Percentiles rank a stretch among this genome's conserved stretches.
These are phyloP conservation scores for Tamandua tetradactyla DNA, from an alignment of 2,797 vertebrate species.

Conservation along the genomic window DNA sequence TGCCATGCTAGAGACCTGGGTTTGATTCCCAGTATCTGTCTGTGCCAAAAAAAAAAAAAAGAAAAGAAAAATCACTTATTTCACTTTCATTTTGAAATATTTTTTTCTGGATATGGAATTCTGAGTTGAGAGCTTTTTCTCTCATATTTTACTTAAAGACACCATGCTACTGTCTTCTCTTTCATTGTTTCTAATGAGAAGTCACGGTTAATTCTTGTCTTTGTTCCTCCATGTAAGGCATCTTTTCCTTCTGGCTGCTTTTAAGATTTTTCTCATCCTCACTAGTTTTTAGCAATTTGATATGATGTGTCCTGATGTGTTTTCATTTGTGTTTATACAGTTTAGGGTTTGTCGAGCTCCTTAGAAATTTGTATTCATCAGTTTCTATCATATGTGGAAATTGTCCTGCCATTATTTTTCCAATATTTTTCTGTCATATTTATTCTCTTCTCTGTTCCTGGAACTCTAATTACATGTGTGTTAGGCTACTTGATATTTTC, in stretches of 20 bases:
- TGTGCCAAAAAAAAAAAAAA: too few relatives aligned
- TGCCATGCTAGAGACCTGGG: too few relatives aligned
- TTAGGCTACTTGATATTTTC: background rate
- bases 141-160: background rate
- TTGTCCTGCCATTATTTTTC: constrained; percentile 6
- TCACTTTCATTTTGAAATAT: constrained; percentile 10
- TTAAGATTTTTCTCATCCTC: background rate
- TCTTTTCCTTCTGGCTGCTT: background rate
- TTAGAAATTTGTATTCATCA: constrained; percentile 22
- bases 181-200: background rate
- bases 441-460: background rate
- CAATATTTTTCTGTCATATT: background rate
- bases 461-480: background rate
- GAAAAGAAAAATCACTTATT: too few relatives aligned
- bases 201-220: background rate
- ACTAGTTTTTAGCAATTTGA: background rate
- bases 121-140: background rate
- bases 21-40: too few relatives aligned
- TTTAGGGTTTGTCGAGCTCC: background rate
- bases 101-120: background rate
- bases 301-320: background rate
- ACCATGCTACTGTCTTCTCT: background rate
- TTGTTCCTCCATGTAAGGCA: background rate
- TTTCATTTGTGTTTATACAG: constrained; percentile 18
- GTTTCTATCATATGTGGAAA: background rate